Conservation (phyloP, 2,797 vertebrate genomes). For the Pseudochaenichthys georgianus region DNA sequence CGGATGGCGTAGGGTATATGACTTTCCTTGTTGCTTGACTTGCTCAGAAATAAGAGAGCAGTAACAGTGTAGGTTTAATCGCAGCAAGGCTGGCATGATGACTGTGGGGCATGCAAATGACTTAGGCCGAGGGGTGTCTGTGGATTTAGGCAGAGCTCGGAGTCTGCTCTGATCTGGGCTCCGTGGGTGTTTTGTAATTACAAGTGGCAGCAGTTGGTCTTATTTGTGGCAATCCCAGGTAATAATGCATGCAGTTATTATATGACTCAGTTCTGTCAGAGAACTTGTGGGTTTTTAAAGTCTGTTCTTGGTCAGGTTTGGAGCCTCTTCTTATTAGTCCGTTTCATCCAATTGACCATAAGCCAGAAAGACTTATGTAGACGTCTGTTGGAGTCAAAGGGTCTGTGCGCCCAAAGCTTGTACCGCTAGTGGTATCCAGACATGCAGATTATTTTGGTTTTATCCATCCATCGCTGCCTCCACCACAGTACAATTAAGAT, state of each 20-base stretch:
- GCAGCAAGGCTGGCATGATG: conserved; percentile 35
- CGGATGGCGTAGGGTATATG: conserved; percentile 29
- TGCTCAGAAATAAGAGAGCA: conserved; percentile 36
- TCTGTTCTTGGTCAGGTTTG: conserved; percentile 44
- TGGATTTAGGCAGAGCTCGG: conserved; percentile 50
- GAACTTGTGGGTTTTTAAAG: conserved; percentile 33
- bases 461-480: conserved; percentile 14
- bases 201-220: conserved; percentile 42
- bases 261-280: conserved; percentile 43
- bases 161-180: conserved; percentile 62
- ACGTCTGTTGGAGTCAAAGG: conserved; percentile 19
- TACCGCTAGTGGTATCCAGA: background rate
- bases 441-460: conserved; percentile 10
- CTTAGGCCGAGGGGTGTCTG: conserved; percentile 43
- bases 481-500: background rate
- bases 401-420: background rate
- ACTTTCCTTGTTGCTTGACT: conserved; percentile 45
- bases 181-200: conserved; percentile 69
- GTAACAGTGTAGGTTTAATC: conserved; percentile 23
- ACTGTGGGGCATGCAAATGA: conserved; percentile 17
- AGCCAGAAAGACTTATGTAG: conserved; percentile 22
- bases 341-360: conserved; percentile 8
- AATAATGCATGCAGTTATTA: conserved; percentile 55
- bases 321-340: conserved; percentile 47
- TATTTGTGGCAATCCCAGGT: conserved; percentile 50